phyloP scores from a whole-genome alignment of 2,888 invertebrate genomes.

The Dichetophora obliterata region DNA sequence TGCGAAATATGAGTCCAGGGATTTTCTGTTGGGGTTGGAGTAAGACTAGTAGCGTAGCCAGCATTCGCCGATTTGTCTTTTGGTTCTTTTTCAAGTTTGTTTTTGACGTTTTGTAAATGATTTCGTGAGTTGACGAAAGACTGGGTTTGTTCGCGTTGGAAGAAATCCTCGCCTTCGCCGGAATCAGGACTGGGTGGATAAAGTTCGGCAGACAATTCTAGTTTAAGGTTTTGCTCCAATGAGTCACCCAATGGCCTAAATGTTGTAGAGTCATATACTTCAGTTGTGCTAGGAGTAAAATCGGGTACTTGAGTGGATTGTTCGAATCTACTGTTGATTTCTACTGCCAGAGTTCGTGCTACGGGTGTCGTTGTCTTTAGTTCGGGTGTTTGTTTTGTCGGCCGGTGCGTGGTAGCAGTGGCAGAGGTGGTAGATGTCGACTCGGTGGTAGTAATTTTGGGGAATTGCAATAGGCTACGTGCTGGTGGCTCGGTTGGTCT shows the following conservation, averaged over 20 bases:
- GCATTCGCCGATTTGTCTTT: conserved; percentile 8
- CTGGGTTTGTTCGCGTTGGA: conserved; percentile 79
- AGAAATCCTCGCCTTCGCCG: conserved; percentile 75
- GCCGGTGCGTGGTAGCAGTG: conserved; percentile 64
- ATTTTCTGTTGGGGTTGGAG: conserved; percentile 63
- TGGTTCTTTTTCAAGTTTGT: conserved; percentile 43
- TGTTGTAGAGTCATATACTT: conserved; percentile 67
- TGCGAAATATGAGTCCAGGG: conserved; percentile 72
- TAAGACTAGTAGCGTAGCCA: conserved; percentile 38
- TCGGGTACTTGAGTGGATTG: conserved; percentile 57
- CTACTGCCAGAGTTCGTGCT: conserved; percentile 76
- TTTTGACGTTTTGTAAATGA: conserved; percentile 24
- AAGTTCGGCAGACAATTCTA: conserved; percentile 66
- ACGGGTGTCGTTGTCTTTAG: conserved; percentile 68
- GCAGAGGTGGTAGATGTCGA: conserved; percentile 57
- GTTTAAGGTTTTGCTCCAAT: conserved; percentile 46
- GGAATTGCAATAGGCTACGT: conserved; percentile 59
- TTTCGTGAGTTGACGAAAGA: conserved; percentile 76
- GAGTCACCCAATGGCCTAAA: conserved; percentile 70
- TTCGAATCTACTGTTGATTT: conserved; percentile 61
- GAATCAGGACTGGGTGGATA: conserved; percentile 70
- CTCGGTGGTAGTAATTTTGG: conserved; percentile 54
- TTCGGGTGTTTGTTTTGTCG: conserved; percentile 57
- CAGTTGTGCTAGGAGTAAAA: conserved; percentile 60
- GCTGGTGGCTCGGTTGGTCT: conserved; percentile 83